A percentile compares a stretch with the other conserved stretches of the same genome.
phyloP scores from a whole-genome alignment of 2,797 vertebrate species.

The Syndactyla subalaris region DNA sequence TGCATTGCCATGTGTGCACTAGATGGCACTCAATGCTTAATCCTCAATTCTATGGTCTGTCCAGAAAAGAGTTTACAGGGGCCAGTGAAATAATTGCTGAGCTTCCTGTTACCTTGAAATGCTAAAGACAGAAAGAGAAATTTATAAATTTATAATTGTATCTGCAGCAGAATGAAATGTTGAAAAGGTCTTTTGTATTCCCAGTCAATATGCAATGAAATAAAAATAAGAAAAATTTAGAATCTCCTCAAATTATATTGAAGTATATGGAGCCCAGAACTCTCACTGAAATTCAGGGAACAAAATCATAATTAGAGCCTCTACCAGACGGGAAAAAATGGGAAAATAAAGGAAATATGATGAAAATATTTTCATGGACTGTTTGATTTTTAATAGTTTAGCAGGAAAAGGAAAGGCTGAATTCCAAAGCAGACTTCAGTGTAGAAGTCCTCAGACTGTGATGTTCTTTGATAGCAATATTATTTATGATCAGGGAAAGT shows the following conservation, averaged over 20 bases:
- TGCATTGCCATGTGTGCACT: not conserved
- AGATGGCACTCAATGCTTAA: conserved; percentile 22
- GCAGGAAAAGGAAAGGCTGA: not conserved
- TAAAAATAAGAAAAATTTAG: not conserved
- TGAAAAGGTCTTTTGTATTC: not conserved
- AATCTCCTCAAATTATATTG: not conserved
- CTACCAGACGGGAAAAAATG: not conserved
- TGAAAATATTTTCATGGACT: not conserved
- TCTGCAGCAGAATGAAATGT: not conserved
- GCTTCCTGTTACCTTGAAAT: not conserved
- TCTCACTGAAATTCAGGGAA: not conserved
- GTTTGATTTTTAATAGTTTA: not conserved
- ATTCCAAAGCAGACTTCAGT: not conserved
- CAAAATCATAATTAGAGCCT: not conserved
- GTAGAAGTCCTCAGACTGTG: not conserved
- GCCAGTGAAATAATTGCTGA: not conserved
- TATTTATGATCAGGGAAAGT: not conserved
- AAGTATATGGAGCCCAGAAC: not conserved
- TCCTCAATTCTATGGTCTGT: not conserved
- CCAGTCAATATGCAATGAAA: not conserved
- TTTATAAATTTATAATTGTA: not conserved
- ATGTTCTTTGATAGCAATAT: not conserved
- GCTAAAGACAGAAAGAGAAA: not conserved
- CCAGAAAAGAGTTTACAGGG: not conserved
- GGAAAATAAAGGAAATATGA: not conserved